These are phyloP conservation scores for Drosophila peninsularis DNA, from an alignment of 2,888 invertebrate species.

Conservation along the genomic window DNA sequence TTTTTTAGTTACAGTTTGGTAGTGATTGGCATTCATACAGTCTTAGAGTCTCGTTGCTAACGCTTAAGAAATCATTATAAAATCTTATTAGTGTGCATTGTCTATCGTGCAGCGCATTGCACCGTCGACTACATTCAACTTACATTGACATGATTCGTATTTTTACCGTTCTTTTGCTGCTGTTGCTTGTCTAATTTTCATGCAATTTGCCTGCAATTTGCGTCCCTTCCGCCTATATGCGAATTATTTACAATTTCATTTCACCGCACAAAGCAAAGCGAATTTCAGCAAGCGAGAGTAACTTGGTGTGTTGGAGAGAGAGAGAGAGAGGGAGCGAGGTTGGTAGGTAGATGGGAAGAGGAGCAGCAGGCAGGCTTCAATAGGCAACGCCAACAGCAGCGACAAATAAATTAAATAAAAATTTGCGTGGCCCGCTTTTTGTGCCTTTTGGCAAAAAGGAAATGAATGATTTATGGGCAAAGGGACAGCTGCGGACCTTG, in stretches of 20 bases:
- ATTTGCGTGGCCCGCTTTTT: slow-evolving; percentile 41
- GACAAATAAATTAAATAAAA: slow-evolving; percentile 63
- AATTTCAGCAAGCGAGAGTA: slow-evolving; percentile 44
- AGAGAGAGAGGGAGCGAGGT: not conserved
- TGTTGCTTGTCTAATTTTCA: slow-evolving; percentile 42
- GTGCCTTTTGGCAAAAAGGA: slow-evolving; percentile 46
- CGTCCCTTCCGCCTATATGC: slow-evolving; percentile 50
- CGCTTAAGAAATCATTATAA: too few species aligned
- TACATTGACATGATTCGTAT: not conserved
- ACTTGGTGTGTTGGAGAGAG: not conserved
- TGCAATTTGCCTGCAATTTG: slow-evolving; percentile 71
- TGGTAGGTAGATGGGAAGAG: too few species aligned
- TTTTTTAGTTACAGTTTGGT: too few species aligned
- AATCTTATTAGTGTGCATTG: too few species aligned
- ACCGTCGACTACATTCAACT: not conserved
- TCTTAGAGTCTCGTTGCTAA: too few species aligned
- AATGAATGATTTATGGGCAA: slow-evolving; percentile 68
- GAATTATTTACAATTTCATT: slow-evolving; percentile 64
- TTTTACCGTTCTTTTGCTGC: slow-evolving; percentile 1
- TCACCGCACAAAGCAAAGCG: slow-evolving; percentile 22
- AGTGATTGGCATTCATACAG: too few species aligned
- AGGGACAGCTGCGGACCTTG: slow-evolving; percentile 6
- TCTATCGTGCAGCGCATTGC: not conserved
- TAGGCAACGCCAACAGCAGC: slow-evolving; percentile 36
- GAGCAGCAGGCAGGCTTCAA: slow-evolving; percentile 2